Evolutionary conservation across 2,888 invertebrate genomes (phyloP).

Genomic region (Yponomeuta sedellus): DNA sequence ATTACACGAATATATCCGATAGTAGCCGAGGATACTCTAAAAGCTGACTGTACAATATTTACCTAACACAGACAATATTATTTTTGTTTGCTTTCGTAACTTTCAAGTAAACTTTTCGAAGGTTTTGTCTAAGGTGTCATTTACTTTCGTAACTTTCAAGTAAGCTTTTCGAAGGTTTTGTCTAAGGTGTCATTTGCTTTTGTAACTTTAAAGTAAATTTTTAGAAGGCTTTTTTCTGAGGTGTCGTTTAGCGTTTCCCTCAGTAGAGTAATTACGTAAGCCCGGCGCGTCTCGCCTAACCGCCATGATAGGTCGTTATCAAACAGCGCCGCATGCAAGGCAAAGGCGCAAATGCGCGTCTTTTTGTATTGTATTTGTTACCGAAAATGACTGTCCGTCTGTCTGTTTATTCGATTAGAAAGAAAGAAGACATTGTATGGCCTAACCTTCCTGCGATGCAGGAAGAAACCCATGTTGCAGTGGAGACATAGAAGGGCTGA

Average conservation of each 20-base stretch:
- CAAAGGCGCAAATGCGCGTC: neutral
- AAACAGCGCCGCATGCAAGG: neutral
- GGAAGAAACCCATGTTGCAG: no score
- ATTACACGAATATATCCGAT: no score
- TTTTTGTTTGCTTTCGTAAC: no score
- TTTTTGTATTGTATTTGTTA: neutral
- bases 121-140: no score
- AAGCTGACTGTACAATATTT: no score
- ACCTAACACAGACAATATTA: no score
- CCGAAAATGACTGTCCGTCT: neutral
- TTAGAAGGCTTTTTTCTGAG: neutral
- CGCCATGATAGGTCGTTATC: conserved; percentile 2
- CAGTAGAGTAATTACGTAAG: neutral
- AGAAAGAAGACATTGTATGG: no score
- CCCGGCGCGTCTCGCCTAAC: neutral
- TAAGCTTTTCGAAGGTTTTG: neutral
- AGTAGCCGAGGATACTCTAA: no score
- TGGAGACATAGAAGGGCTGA: no score
- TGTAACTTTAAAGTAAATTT: neutral
- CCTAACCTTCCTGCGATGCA: no score
- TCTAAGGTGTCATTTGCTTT: no score
- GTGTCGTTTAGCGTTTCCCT: neutral
- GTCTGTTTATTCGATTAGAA: neutral
- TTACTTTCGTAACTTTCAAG: no score
- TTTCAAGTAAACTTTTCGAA: neutral